A percentile compares a stretch with the other conserved stretches of the same genome.
These are phyloP conservation scores for Imbricaverruca yamaguchii DNA, from an alignment of 2,888 invertebrate genomes.

Conservation along the genomic window DNA sequence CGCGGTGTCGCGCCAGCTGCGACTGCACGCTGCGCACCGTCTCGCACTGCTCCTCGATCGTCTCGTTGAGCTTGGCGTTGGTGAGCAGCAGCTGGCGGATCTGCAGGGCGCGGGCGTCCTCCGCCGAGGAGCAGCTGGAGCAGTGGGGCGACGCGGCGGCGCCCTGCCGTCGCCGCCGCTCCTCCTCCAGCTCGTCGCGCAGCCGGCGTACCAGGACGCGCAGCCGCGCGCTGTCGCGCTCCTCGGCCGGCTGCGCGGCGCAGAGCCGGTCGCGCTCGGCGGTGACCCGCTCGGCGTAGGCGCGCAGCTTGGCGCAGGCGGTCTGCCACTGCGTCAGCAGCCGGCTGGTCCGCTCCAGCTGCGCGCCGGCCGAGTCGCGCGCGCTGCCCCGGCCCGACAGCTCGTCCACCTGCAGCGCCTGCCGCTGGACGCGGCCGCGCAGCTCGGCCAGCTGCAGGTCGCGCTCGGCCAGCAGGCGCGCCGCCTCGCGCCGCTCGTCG, in stretches of 20 bases:
- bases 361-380: too few species aligned
- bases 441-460: constrained; percentile 12
- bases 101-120: background rate
- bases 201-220: background rate
- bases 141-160: background rate
- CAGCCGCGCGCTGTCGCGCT: background rate
- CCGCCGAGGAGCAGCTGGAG: background rate
- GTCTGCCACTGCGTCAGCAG: constrained; percentile 12
- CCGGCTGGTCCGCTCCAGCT: background rate
- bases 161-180: background rate
- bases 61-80: constrained; percentile 15
- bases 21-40: background rate
- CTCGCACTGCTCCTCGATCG: constrained; percentile 8
- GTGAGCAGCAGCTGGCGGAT: constrained; percentile 8
- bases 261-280: background rate
- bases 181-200: background rate
- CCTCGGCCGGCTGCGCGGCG: background rate
- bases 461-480: background rate
- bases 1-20: background rate
- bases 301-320: background rate
- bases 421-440: background rate
- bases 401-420: background rate
- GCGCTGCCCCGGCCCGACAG: background rate
- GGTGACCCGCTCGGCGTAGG: constrained; percentile 1
- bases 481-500: constrained; percentile 11